Base-by-base conservation (phyloP, 2,113 vertebrate genomes). In the Isurus oxyrinchus region DNA sequence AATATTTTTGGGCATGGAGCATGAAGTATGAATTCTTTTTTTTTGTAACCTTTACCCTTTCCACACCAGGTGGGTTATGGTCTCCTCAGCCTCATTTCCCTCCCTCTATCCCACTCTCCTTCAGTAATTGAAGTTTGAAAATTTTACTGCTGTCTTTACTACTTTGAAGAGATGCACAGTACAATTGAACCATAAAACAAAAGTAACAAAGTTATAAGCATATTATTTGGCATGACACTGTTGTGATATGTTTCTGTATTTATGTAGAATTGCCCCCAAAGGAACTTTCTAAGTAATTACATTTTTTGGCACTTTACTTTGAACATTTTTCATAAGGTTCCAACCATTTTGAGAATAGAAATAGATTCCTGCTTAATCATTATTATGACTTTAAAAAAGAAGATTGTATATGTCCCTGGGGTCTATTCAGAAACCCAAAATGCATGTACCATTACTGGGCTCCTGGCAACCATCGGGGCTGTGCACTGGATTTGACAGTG, bases 1-100 rank as follows among this genome's bases (percentile, higher is more conserved):
- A 98, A 97, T 97, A 97, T 97, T 98, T 98, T 97, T 97, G 98
- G 97, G 98, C 97, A 98, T 98, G 97, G 97, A 98, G 59, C 98
- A 98, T 98, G 97, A 98, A 97, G 98, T 96, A 96, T 97, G 97
- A 98, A 97, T 98, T 98, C 97, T 72, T 66, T 69, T n/a, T 97
- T 97, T 96, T 96, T 96, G 88, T 87, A 96, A 98, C 94, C 76
- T 72, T 0, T 0, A 0, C 97, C 97, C 97, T 94, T 97, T 97
- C 97, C 97, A 97, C 97, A 96, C 96, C 96, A 97, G 97, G 96
- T 97, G 96, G 96, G 97, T 97, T 97, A 97, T 97, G 97, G 97
- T 97, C 94, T 97, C 94, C 95, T 72, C 96, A 97, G 96, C 91
- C 96, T 97, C 96, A 96, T 96, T 96, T 97, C 97, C 97, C 97